Conservation (phyloP, 2,113 vertebrate genomes). For the Ophiodon elongatus region DNA sequence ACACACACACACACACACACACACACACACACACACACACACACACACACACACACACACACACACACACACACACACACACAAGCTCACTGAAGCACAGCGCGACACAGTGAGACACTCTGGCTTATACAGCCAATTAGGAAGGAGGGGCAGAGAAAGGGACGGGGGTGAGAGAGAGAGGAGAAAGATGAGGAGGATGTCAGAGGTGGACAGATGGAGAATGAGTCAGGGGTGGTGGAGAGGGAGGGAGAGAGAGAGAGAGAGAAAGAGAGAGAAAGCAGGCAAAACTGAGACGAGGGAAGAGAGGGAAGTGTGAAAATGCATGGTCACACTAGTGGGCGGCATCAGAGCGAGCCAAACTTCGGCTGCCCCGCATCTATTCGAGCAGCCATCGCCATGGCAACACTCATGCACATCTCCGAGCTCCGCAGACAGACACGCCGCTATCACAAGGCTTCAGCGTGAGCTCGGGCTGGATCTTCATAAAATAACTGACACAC, state of each 20-base stretch:
- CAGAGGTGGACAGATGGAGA: conserved; percentile 68
- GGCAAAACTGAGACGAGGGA: conserved; percentile 7
- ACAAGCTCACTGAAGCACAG: conserved; percentile 38
- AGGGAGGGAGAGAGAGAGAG: background rate
- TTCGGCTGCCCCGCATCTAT: conserved; percentile 37
- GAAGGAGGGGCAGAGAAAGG: conserved; percentile 45
- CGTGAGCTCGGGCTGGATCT: background rate
- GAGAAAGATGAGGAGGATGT: conserved; percentile 48
- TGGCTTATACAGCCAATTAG: conserved; percentile 52
- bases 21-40: conserved; percentile 33
- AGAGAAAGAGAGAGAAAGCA: background rate
- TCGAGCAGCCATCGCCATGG: conserved; percentile 20
- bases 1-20: background rate
- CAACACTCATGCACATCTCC: conserved; percentile 38
- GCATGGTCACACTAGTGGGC: conserved; percentile 61
- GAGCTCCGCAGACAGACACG: background rate
- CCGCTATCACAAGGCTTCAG: background rate
- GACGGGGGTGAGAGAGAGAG: background rate
- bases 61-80: background rate
- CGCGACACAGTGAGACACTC: conserved; percentile 42
- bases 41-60: background rate
- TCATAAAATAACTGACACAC: background rate
- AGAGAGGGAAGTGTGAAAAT: conserved; percentile 29
- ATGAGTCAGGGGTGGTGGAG: background rate
- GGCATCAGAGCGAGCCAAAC: conserved; percentile 21